Percentiles rank a stretch among this genome's conserved stretches.
Conservation (phyloP, 2,888 invertebrate genomes). For the Phragmatobia fuliginosa region DNA sequence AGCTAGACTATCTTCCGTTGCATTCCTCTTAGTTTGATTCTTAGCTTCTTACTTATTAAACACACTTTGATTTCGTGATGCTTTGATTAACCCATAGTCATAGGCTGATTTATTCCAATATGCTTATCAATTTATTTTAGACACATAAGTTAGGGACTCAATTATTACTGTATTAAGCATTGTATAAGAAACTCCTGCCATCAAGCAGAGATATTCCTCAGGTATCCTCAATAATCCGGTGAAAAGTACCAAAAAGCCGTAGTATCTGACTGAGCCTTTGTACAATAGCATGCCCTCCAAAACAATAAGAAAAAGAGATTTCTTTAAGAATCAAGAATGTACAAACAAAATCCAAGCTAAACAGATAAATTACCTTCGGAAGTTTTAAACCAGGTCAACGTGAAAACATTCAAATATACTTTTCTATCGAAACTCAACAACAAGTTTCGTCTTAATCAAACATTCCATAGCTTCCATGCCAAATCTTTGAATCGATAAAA, state of each 20-base stretch:
- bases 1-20: no score
- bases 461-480: not conserved
- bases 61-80: no score
- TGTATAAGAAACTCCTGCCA: no score
- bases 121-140: no score
- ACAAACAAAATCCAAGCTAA: not conserved
- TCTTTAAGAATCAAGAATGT: not conserved
- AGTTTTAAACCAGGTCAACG: constrained; percentile 8
- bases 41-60: no score
- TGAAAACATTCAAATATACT: not conserved
- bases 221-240: not conserved
- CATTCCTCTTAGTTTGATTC: no score
- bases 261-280: not conserved
- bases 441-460: constrained; percentile 18
- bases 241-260: not conserved
- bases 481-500: constrained; percentile 18
- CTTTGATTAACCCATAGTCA: no score
- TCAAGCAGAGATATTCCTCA: no score
- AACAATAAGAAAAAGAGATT: not conserved
- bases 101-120: no score
- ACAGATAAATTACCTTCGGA: not conserved
- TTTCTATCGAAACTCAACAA: constrained; percentile 23
- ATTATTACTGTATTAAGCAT: no score
- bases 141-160: no score
- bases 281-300: not conserved